Evolutionary conservation across 2,113 vertebrate species (phyloP).

Genomic region (Panurus biarmicus): DNA sequence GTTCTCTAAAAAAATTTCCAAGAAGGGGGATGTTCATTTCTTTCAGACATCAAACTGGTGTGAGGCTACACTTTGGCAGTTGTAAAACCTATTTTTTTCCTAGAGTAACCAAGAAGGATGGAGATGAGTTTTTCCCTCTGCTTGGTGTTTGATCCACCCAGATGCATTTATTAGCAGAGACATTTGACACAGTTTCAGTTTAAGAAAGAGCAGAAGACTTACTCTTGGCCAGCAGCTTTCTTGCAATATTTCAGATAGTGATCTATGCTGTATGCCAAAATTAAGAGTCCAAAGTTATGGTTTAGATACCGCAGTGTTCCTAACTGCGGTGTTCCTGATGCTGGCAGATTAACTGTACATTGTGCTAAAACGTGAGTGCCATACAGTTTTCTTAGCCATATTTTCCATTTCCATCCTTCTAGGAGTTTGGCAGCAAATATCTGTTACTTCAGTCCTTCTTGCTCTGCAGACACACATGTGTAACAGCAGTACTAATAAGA

Average conservation of each 20-base stretch:
- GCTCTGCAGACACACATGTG: neutral
- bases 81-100: neutral
- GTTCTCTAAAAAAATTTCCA: neutral
- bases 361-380: neutral
- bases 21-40: neutral
- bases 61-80: neutral
- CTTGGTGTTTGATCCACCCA: neutral
- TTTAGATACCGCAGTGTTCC: neutral
- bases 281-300: neutral
- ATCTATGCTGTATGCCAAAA: neutral
- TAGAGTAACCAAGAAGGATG: neutral
- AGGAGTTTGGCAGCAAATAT: neutral
- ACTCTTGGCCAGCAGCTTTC: neutral
- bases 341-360: neutral
- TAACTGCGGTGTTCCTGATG: neutral
- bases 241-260: neutral
- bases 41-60: neutral
- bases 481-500: neutral
- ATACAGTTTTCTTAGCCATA: neutral
- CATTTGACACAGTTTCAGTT: neutral
- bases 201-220: neutral
- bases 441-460: neutral
- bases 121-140: neutral
- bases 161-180: neutral
- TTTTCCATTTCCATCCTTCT: neutral